Evolutionary conservation across 2,888 invertebrate genomes (phyloP).

Genomic region (Leptinotarsa juncta): DNA sequence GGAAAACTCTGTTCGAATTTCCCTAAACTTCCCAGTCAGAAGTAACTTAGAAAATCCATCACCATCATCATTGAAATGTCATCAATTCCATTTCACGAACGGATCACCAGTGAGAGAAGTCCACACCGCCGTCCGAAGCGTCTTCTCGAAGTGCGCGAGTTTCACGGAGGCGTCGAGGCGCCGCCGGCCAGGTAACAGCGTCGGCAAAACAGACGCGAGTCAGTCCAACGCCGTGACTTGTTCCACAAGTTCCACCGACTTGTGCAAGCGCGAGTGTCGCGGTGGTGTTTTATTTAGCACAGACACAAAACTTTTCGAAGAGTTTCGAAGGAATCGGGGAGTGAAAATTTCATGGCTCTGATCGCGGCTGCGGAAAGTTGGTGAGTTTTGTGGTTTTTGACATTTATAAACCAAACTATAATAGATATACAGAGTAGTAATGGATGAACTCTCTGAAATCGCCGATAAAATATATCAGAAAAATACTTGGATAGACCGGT

Average conservation of each 20-base stretch:
- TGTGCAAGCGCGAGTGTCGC: not conserved
- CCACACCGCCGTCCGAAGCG: not conserved
- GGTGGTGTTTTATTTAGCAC: not conserved
- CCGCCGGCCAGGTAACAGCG: slow-evolving; percentile 25
- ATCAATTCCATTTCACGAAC: not conserved
- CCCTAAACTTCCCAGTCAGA: not conserved
- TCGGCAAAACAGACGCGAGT: slow-evolving; percentile 23
- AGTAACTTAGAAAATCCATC: not conserved
- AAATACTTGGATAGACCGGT: too few species aligned
- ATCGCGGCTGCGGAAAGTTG: not conserved
- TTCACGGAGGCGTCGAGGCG: slow-evolving; percentile 4
- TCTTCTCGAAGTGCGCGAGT: slow-evolving; percentile 13
- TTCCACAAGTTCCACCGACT: slow-evolving; percentile 4
- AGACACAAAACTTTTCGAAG: slow-evolving; percentile 5
- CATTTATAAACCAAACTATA: too few species aligned
- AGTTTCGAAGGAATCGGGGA: not conserved
- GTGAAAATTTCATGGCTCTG: not conserved
- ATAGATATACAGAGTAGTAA: too few species aligned
- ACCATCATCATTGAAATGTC: not conserved
- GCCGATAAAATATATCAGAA: too few species aligned
- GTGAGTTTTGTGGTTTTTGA: not conserved
- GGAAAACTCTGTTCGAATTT: too few species aligned
- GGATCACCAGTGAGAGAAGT: not conserved
- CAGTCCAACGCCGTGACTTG: slow-evolving; percentile 12
- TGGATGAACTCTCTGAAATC: too few species aligned